Evolutionary conservation across 2,888 invertebrate species (phyloP), one percentile per base, ranked within the genome.

Genomic region (Meghimatium bilineatum): DNA sequence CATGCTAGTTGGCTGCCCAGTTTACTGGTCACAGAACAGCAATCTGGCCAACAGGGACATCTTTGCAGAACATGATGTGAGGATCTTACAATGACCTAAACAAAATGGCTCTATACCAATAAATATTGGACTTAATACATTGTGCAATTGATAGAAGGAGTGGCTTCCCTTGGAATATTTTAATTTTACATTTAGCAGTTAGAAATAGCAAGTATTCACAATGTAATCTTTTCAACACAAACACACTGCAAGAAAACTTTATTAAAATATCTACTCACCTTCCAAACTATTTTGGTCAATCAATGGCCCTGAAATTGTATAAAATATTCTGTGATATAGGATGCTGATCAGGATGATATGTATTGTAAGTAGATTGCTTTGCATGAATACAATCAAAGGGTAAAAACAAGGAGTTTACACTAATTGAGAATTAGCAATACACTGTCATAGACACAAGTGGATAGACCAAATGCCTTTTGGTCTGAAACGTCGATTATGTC

Each of bases 251-350:
- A 12, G 2, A 17, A 56, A 63, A 17, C 26, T 63, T 63, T n/a
- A 26, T 12, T 23, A 2, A 3, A 56, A 56, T 23, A 23, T n/a
- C 60, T 26, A 63, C 75, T 77, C 71, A 84, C 84, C 84, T 72
- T 91, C 90, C 52, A 91, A 81, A 49, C 88, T 88, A 26, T 80
- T 87, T 56, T 89, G 89, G 81, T 93, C 93, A 72, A 93, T 90
- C 78, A 93, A 85, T 26, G 92, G 93, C 80, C 88, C 93, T 92
- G 89, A 83, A 91, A 91, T 26, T 84, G 71, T 32, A 74, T 56
- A 2, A 74, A 20, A 38, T 26, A 69, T 78, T 82, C 84, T 79
- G 72, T 82, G 72, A 6, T 23, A 3, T 38, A 36, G 34, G 17
- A 69, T 36, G 6, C 34, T 71, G 1, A 2, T 32, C 17, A 71